Evolutionary conservation across 2,888 invertebrate genomes (phyloP).

Genomic region (Tinea trinotella): DNA sequence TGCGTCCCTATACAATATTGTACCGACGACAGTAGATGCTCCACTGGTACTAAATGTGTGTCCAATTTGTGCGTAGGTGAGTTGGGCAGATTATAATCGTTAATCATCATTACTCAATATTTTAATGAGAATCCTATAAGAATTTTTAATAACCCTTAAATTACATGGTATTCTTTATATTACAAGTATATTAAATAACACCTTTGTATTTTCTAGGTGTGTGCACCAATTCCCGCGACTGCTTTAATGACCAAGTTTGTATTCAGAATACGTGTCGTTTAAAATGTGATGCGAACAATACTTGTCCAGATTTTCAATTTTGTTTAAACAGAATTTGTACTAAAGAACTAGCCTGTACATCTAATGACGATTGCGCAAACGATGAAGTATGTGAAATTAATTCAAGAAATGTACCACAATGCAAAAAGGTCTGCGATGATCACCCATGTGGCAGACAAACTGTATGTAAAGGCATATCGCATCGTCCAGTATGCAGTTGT

Average conservation of each 20-base stretch:
- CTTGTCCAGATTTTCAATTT: conserved; percentile 88
- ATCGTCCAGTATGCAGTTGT: conserved; percentile 84
- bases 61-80: conserved; percentile 85
- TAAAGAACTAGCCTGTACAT: conserved; percentile 83
- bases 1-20: conserved; percentile 89
- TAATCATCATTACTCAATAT: background rate
- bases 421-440: conserved; percentile 81
- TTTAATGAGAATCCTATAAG: too few relatives aligned
- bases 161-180: background rate
- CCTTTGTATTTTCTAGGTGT: conserved; percentile 61
- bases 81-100: conserved; percentile 29
- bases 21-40: conserved; percentile 84
- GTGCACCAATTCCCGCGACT: conserved; percentile 86
- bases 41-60: conserved; percentile 86
- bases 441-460: conserved; percentile 87
- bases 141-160: background rate
- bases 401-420: conserved; percentile 81
- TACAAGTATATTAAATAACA: conserved; percentile 24
- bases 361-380: conserved; percentile 79
- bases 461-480: conserved; percentile 80
- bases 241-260: conserved; percentile 88
- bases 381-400: conserved; percentile 81
- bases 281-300: conserved; percentile 83
- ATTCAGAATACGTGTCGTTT: conserved; percentile 89
- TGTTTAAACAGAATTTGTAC: conserved; percentile 89